These are phyloP conservation scores for Lasioglossum vierecki DNA, from an alignment of 2,888 invertebrate species.

Conservation along the genomic window DNA sequence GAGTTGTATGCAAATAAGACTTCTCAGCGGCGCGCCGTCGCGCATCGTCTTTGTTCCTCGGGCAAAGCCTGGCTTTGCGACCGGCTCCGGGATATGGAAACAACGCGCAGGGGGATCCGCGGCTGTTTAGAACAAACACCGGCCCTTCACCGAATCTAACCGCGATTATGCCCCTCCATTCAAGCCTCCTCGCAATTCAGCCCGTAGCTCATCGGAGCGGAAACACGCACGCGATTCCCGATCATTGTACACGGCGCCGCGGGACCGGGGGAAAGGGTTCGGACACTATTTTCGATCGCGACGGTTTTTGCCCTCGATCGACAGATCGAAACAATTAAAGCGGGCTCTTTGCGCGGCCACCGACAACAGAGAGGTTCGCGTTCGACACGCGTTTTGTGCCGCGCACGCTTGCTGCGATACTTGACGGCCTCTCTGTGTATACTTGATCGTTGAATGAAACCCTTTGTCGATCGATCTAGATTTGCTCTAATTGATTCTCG, in stretches of 20 bases:
- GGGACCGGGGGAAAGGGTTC: constrained; percentile 24
- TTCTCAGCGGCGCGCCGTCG: constrained; percentile 46
- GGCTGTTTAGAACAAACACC: constrained; percentile 45
- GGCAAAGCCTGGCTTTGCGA: background rate
- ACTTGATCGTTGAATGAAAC: background rate
- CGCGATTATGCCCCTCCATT: constrained; percentile 20
- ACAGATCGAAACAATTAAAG: constrained; percentile 42
- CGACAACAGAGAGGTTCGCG: background rate
- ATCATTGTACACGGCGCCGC: constrained; percentile 32
- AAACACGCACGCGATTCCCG: constrained; percentile 51
- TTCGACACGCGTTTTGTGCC: background rate
- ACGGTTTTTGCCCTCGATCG: constrained; percentile 9
- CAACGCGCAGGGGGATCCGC: background rate
- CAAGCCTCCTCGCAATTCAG: constrained; percentile 14
- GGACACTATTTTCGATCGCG: constrained; percentile 16
- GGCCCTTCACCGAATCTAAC: constrained; percentile 23
- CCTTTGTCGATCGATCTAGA: background rate
- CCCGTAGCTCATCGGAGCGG: constrained; percentile 13
- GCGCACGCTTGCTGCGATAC: background rate
- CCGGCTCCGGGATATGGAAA: background rate
- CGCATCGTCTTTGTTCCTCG: constrained; percentile 46
- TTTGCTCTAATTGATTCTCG: background rate
- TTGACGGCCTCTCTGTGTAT: background rate
- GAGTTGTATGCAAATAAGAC: constrained; percentile 58
- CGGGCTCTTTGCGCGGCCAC: background rate